Conservation (phyloP, 2,113 vertebrate genomes). For the Cercopithecus mona region DNA sequence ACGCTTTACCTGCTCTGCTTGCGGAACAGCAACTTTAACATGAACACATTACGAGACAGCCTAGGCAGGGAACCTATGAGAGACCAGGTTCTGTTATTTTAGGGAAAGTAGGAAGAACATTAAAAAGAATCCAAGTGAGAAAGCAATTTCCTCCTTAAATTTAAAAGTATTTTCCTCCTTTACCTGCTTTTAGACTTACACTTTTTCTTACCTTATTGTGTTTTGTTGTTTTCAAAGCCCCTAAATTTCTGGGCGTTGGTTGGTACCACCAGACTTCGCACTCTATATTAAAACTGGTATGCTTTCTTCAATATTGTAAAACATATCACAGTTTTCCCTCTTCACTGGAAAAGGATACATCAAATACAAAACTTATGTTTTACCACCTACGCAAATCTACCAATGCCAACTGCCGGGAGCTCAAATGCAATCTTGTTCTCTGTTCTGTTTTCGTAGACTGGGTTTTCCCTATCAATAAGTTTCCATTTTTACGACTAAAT, state of each 20-base stretch:
- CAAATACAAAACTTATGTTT: constrained; percentile 49
- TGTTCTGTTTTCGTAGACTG: not conserved
- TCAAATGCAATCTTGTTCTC: not conserved
- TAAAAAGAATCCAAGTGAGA: not conserved
- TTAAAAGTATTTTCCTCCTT: not conserved
- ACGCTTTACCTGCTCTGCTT: not conserved
- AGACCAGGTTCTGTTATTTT: not conserved
- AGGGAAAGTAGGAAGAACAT: not conserved
- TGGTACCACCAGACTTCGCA: not conserved
- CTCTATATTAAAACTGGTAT: not conserved
- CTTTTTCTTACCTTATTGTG: not conserved
- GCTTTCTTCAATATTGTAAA: constrained; percentile 38
- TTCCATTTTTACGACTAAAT: not conserved
- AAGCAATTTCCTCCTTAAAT: not conserved
- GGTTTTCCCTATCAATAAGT: not conserved
- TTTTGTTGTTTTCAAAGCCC: not conserved
- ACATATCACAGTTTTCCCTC: not conserved
- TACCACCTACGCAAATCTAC: constrained; percentile 41
- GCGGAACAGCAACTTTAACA: not conserved
- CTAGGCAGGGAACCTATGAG: no score
- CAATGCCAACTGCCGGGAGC: not conserved
- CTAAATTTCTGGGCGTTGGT: not conserved
- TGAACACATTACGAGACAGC: not conserved
- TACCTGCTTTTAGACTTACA: not conserved
- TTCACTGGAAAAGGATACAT: constrained; percentile 41